These are phyloP conservation scores for Apis cerana DNA, from an alignment of 1,140 invertebrate genomes.

Conservation along the genomic window DNA sequence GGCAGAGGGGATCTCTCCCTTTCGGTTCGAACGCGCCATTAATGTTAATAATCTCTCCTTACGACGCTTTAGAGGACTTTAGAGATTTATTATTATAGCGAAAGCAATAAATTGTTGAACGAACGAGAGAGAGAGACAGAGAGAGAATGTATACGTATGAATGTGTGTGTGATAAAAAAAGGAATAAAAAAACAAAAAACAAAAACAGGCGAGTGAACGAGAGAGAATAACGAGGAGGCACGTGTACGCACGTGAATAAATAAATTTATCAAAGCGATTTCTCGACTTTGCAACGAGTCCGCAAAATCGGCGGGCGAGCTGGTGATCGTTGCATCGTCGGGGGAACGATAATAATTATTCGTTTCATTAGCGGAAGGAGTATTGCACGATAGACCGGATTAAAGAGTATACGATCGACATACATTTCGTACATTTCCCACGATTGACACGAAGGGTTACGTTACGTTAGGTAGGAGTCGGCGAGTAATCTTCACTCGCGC, in stretches of 20 bases:
- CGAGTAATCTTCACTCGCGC: neutral
- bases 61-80: conserved; percentile 50
- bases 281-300: conserved; percentile 20
- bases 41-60: conserved; percentile 52
- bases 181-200: neutral
- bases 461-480: neutral
- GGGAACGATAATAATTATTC: neutral
- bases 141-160: neutral
- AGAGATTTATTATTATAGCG: conserved; percentile 42
- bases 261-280: conserved; percentile 20
- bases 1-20: neutral
- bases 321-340: neutral
- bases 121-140: neutral
- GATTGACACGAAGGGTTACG: neutral
- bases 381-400: neutral
- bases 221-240: neutral
- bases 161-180: neutral
- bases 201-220: neutral
- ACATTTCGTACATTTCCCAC: neutral
- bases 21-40: conserved; percentile 38
- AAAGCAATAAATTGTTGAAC: conserved; percentile 56
- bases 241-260: conserved; percentile 13
- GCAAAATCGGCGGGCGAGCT: too few species aligned
- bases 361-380: neutral
- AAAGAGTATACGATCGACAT: neutral